Percentiles rank a stretch among this genome's conserved stretches.
These are phyloP conservation scores for Dynastes grantii DNA, from an alignment of 2,888 invertebrate genomes.

Conservation along the genomic window DNA sequence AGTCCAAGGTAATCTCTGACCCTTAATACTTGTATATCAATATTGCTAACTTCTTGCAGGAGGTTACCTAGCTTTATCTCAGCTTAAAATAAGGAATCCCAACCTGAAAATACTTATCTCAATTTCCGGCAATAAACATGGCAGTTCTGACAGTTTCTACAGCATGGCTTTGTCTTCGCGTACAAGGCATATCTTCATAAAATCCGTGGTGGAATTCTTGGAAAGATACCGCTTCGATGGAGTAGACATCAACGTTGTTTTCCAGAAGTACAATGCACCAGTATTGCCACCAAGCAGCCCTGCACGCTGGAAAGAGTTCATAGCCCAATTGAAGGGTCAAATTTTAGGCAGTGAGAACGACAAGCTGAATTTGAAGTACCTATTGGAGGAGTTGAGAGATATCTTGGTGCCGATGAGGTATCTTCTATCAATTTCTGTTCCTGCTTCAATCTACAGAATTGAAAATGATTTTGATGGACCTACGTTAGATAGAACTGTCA, in stretches of 20 bases:
- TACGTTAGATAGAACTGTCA: conserved; percentile 75
- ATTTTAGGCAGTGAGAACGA: conserved; percentile 64
- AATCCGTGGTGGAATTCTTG: conserved; percentile 78
- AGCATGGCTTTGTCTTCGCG: conserved; percentile 75
- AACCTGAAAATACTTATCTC: conserved; percentile 82
- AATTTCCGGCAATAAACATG: conserved; percentile 79
- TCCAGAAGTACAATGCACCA: conserved; percentile 73
- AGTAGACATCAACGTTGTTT: conserved; percentile 86
- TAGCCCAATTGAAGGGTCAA: conserved; percentile 52
- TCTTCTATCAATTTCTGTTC: conserved; percentile 74
- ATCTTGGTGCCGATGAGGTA: conserved; percentile 74
- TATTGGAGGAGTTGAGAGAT: conserved; percentile 76
- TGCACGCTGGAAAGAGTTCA: neutral
- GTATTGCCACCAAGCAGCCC: conserved; percentile 59
- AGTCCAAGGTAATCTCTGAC: conserved; percentile 76
- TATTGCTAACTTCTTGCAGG: conserved; percentile 70
- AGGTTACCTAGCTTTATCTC: conserved; percentile 81
- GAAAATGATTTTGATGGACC: conserved; percentile 80
- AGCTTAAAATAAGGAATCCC: conserved; percentile 79
- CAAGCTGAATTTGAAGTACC: conserved; percentile 73
- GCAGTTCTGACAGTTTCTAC: conserved; percentile 77
- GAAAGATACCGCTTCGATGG: conserved; percentile 85
- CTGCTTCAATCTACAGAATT: conserved; percentile 76
- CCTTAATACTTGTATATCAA: neutral
- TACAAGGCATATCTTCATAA: conserved; percentile 75